phyloP scores from a whole-genome alignment of 2,113 vertebrate genomes.

The Ictalurus furcatus region DNA sequence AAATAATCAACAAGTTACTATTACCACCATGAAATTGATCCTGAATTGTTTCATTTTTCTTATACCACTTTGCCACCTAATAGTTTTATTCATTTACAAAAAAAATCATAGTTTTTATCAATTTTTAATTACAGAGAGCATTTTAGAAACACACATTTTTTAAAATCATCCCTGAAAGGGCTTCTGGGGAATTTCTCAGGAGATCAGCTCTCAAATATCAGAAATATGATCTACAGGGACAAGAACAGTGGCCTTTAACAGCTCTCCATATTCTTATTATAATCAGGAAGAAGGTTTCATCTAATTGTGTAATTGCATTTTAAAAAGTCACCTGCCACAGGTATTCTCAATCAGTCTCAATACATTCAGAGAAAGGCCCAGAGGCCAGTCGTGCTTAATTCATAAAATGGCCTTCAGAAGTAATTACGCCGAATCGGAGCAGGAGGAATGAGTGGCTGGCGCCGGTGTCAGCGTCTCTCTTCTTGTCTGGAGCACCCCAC shows the following conservation, averaged over 20 bases:
- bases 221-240: slow-evolving; percentile 27
- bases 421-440: slow-evolving; percentile 42
- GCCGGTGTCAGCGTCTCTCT: not conserved
- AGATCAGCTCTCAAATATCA: slow-evolving; percentile 35
- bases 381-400: slow-evolving; percentile 40
- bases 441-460: slow-evolving; percentile 22
- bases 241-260: slow-evolving; percentile 42
- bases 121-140: not conserved
- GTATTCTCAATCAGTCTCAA: slow-evolving; percentile 41
- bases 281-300: slow-evolving; percentile 45
- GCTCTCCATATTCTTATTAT: slow-evolving; percentile 39
- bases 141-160: not conserved
- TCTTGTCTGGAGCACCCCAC: not conserved
- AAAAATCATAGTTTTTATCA: not conserved
- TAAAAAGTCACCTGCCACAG: slow-evolving; percentile 53
- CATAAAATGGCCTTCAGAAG: slow-evolving; percentile 52
- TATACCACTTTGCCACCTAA: not conserved
- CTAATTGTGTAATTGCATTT: slow-evolving; percentile 52
- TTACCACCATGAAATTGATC: not conserved
- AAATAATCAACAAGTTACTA: not conserved
- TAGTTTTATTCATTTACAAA: not conserved
- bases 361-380: slow-evolving; percentile 27
- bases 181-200: not conserved
- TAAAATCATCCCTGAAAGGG: not conserved
- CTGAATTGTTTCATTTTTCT: not conserved